A percentile compares a stretch with the other conserved stretches of the same genome.
These are phyloP conservation scores for Phragmatobia fuliginosa DNA, from an alignment of 2,888 invertebrate genomes.

Conservation along the genomic window DNA sequence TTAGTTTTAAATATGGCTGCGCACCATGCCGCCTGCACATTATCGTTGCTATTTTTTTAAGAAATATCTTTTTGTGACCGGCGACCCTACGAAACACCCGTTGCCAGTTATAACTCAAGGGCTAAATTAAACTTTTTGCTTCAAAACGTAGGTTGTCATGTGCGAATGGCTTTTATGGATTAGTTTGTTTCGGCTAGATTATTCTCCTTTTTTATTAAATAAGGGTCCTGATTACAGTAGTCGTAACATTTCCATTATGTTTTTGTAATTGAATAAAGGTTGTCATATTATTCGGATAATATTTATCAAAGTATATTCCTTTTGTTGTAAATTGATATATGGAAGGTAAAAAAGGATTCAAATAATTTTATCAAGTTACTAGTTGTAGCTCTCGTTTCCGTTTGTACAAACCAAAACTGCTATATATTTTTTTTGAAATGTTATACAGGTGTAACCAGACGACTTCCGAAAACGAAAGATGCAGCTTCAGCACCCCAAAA, in stretches of 20 bases:
- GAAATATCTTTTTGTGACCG: conserved; percentile 27
- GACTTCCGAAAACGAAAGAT: no score
- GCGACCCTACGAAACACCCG: conserved; percentile 58
- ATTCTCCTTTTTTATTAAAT: conserved; percentile 37
- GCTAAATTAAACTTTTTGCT: conserved; percentile 78
- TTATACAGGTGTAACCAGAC: no score
- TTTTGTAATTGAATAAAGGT: neutral
- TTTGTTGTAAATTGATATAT: neutral
- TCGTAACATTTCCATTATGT: conserved; percentile 9
- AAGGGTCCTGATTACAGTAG: conserved; percentile 7
- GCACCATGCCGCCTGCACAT: neutral
- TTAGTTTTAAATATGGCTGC: neutral
- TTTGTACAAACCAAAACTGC: no score
- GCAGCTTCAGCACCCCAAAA: no score
- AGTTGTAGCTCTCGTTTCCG: no score
- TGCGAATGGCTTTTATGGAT: conserved; percentile 69
- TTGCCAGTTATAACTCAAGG: conserved; percentile 70
- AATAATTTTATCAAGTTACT: no score
- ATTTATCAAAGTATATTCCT: neutral
- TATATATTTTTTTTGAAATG: no score
- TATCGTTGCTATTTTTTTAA: conserved; percentile 2
- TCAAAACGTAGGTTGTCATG: conserved; percentile 68
- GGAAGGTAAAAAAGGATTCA: neutral
- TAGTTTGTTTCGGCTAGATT: conserved; percentile 56
- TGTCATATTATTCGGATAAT: neutral